Conservation (phyloP, 2,888 invertebrate species). For the Stenodera caucasica region DNA sequence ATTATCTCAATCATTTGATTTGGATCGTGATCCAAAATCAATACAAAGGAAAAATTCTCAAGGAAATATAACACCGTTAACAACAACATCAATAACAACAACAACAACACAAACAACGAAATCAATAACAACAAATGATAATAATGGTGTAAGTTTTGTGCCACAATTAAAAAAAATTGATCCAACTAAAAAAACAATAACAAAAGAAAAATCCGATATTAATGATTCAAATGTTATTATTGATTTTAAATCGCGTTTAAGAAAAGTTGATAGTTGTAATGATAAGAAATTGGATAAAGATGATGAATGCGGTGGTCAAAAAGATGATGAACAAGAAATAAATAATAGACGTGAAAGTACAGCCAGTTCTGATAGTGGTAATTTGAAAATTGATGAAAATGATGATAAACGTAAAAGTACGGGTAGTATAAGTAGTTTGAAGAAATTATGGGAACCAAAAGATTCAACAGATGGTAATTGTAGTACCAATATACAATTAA, state of each 20-base stretch:
- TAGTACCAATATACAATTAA: conserved; percentile 60
- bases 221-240: conserved; percentile 68
- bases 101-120: conserved; percentile 9
- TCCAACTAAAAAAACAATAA: conserved; percentile 60
- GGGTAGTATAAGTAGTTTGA: conserved; percentile 89
- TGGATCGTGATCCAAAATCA: conserved; percentile 59
- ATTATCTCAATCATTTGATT: conserved; percentile 79
- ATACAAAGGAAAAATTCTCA: conserved; percentile 39
- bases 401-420: conserved; percentile 89
- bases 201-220: conserved; percentile 60
- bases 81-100: conserved; percentile 32
- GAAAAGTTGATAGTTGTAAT: conserved; percentile 72
- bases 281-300: conserved; percentile 52
- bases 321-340: conserved; percentile 42
- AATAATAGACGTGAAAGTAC: conserved; percentile 57
- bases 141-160: conserved; percentile 59
- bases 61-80: conserved; percentile 29
- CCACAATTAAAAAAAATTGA: conserved; percentile 77
- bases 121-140: conserved; percentile 24
- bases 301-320: conserved; percentile 43
- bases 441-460: conserved; percentile 90
- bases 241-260: conserved; percentile 80
- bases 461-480: conserved; percentile 58
- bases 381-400: conserved; percentile 62
- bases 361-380: conserved; percentile 54